Base-by-base conservation (phyloP, 2,113 vertebrate genomes). In the Cygnus atratus region DNA sequence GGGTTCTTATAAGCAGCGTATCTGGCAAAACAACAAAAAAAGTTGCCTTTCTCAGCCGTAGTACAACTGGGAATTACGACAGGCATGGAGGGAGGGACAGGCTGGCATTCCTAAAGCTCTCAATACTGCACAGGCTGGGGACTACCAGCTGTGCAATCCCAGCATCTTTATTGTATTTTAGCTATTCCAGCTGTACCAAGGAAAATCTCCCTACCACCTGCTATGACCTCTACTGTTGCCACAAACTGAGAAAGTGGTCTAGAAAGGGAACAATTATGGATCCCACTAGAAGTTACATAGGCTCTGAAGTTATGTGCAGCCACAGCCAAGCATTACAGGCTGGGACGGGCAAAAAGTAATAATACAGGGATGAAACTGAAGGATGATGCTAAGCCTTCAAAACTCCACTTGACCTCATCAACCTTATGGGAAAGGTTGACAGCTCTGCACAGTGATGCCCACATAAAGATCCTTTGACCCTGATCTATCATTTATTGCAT, bases 31-130 rank as follows among this genome's bases (percentile, higher is more conserved):
- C 73, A 68, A 33, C 16, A 21, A 33, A 19, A 25, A 4, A 8
- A 26, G 43, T 15, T 54, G 52, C 44, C 19, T 24, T 43, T 33
- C 73, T 66, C 17, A 77, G 41, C 57, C 46, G 17, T 22, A 24
- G 22, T n/a, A n/a, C 1, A 0, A 4, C 19, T 0, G 4, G 35
- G 43, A 79, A 57, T 54, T 7, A 2, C 0, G 2, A 16, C 0
- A 3, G 72, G 52, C 35, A 70, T 0, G 0, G n/a, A 74, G 11
- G 39, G 4, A 21, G 59, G 21, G 5, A 77, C 16, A 28, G 68
- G 62, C 39, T 0, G 0, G 52, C 3, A 1, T 9, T 46, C 33
- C 18, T 33, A 5, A 39, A 46, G n/a, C 16, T 25, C 25, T 21
- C 65, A n/a, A n/a, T 8, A 31, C 77, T 43, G 35, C 0, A 0